Conservation (phyloP, 2,888 invertebrate species). For the Polymixis lichenea region DNA sequence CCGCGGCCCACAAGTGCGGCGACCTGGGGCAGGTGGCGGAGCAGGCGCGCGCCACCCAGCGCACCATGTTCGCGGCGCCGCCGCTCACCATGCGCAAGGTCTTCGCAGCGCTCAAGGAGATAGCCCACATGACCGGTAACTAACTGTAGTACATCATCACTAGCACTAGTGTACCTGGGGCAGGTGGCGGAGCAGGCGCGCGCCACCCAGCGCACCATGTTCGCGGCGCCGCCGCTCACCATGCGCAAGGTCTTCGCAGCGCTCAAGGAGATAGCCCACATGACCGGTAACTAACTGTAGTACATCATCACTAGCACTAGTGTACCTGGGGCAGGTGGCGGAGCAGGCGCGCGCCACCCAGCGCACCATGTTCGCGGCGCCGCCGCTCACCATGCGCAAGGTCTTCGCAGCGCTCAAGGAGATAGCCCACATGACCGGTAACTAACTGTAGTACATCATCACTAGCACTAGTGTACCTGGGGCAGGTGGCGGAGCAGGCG, state of each 20-base stretch:
- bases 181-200: constrained; percentile 96
- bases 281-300: constrained; percentile 35
- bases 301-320: not conserved
- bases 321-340: constrained; percentile 92
- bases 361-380: constrained; percentile 96
- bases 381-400: constrained; percentile 93
- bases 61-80: constrained; percentile 96
- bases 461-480: not conserved
- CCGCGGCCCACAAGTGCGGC: constrained; percentile 90
- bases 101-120: constrained; percentile 95
- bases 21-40: constrained; percentile 98
- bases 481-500: constrained; percentile 95
- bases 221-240: constrained; percentile 94
- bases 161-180: not conserved
- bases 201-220: constrained; percentile 96
- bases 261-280: constrained; percentile 94
- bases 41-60: constrained; percentile 95
- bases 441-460: not conserved
- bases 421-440: constrained; percentile 88
- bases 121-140: constrained; percentile 84
- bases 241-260: constrained; percentile 94
- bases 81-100: constrained; percentile 94
- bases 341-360: constrained; percentile 96
- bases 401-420: constrained; percentile 96
- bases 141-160: not conserved